phyloP scores from a whole-genome alignment of 2,113 vertebrate genomes.

The Phasianus colchicus region DNA sequence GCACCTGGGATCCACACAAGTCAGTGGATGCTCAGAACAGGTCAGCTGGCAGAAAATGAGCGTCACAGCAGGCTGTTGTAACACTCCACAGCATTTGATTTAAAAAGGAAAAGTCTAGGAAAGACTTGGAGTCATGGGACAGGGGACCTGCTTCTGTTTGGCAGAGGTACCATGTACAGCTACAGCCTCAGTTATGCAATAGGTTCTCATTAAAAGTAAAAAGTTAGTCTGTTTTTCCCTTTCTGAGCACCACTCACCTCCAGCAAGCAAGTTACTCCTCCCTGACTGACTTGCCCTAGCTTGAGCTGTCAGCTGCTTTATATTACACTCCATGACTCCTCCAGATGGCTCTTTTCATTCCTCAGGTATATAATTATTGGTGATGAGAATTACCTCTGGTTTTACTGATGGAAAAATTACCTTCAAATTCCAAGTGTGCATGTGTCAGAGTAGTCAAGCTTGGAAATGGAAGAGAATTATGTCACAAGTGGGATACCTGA shows the following conservation, averaged over 20 bases:
- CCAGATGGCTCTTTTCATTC: background rate
- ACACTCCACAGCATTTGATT: rapidly evolving
- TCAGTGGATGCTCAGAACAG: rapidly evolving
- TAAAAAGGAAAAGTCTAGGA: background rate
- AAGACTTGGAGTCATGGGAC: background rate
- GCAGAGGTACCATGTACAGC: background rate
- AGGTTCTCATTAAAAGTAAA: background rate
- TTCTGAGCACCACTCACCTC: background rate
- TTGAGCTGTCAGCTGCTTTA: background rate
- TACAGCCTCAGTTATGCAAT: background rate
- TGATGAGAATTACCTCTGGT: background rate
- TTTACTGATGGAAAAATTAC: background rate
- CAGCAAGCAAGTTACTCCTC: background rate
- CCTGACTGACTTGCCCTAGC: background rate
- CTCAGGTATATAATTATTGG: background rate
- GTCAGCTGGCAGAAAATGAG: background rate
- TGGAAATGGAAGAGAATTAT: background rate
- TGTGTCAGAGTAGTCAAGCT: background rate
- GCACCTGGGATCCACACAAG: rapidly evolving
- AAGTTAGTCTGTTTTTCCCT: background rate
- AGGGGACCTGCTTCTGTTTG: background rate
- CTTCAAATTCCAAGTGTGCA: background rate
- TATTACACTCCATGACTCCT: background rate
- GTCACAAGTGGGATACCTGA: background rate
- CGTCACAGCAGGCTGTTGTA: background rate